Evolutionary conservation across 1,140 invertebrate species (phyloP).

Genomic region (Galendromus occidentalis): DNA sequence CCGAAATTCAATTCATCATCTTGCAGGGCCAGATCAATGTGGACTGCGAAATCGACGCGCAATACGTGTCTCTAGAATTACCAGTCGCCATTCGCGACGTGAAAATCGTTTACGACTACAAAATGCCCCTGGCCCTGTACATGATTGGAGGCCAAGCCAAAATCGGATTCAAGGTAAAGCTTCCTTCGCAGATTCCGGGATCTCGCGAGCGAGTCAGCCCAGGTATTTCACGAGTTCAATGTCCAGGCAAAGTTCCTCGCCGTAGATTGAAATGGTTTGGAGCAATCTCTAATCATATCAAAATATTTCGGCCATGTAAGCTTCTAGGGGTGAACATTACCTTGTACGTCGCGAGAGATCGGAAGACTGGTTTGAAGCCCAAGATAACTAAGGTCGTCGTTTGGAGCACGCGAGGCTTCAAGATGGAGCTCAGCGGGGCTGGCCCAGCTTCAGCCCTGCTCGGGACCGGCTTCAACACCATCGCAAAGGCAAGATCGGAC

Average conservation of each 20-base stretch:
- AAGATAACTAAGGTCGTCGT: background rate
- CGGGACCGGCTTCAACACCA: background rate
- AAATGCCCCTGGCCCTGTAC: background rate
- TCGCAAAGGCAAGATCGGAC: background rate
- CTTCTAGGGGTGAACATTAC: background rate
- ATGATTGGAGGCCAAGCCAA: background rate
- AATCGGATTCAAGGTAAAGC: background rate
- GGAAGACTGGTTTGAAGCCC: background rate
- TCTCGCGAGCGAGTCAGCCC: no score
- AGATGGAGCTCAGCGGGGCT: background rate
- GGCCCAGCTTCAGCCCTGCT: background rate
- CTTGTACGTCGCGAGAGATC: background rate
- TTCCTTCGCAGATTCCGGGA: no score
- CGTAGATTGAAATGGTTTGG: no score
- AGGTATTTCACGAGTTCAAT: background rate
- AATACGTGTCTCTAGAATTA: background rate
- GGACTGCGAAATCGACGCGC: background rate
- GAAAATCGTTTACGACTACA: conserved; percentile 3
- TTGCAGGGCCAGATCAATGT: background rate
- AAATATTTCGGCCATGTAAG: background rate
- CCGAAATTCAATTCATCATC: background rate
- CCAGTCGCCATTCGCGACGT: background rate
- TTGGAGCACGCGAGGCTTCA: background rate
- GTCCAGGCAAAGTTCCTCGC: background rate
- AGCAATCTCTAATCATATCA: no score